Evolutionary conservation across 1,140 invertebrate genomes (phyloP), one percentile per base, ranked within the genome.

Genomic region (Harpegnathos saltator): DNA sequence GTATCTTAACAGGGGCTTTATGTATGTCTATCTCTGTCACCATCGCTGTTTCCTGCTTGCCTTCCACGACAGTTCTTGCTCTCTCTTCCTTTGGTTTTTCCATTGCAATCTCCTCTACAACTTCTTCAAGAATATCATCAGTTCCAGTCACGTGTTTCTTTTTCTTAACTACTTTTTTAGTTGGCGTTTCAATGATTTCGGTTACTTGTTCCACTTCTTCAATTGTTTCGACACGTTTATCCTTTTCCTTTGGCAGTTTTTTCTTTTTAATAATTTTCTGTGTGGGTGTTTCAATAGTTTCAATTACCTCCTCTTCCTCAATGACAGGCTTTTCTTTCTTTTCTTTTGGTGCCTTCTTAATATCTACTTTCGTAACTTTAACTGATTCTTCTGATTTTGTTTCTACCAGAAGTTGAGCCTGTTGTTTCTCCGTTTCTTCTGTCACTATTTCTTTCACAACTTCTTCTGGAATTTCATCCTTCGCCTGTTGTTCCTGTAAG

Each of bases 251-350:
- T 24, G 91, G 74, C 24, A 89, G 84, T 58, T 84, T 85, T 56
- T 91, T 90, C 65, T 90, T 92, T 24, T 89, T 92, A 19, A 91
- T 88, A 19, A 88, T 91, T 61, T 91, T 91, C 29, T 91, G 84
- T 9, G 52, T 62, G 0, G 89, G 87, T 33, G 86, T 91, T 17
- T 90, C 90, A 14, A 90, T 71, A 0, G 63, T 89, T 68, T 92
- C 92, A 62, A 93, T 92, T 71, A 86, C 77, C 48, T 94, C 91
- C 0, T 91, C 90, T 3, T 90, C 50, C 68, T 91, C 88, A 71
- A 90, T 89, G 19, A 89, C 85, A 3, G 85, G 52, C 5, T 82
- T 58, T 33, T 89, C 89, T 54, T 90, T 61, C 58, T 83, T 56
- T 88, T 85, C 87, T 89, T 68, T 77, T 48, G 58, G 81, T 71